A percentile compares a stretch with the other conserved stretches of the same genome.
phyloP scores from a whole-genome alignment of 2,888 invertebrate genomes.

The Xestia rhomboidea region DNA sequence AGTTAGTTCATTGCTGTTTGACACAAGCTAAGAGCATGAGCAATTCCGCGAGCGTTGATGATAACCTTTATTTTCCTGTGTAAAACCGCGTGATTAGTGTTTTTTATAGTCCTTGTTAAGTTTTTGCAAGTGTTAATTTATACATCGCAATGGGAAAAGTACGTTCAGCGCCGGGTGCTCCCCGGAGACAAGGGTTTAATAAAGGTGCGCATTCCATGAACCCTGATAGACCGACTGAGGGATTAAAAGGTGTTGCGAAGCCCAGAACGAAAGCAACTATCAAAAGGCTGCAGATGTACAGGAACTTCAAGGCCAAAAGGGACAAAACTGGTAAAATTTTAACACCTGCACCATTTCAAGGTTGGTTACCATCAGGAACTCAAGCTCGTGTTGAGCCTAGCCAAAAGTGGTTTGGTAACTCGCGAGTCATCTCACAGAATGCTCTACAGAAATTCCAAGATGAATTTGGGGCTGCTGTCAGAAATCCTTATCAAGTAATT shows the following conservation, averaged over 20 bases:
- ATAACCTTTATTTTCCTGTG: slow-evolving; percentile 58
- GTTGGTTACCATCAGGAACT: slow-evolving; percentile 96
- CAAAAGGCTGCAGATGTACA: slow-evolving; percentile 99
- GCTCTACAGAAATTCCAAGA: slow-evolving; percentile 97
- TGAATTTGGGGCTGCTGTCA: slow-evolving; percentile 97
- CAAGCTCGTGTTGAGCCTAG: slow-evolving; percentile 99
- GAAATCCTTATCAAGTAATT: slow-evolving; percentile 99
- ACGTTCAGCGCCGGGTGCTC: slow-evolving; percentile 93
- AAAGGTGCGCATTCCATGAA: slow-evolving; percentile 98
- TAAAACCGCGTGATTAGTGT: slow-evolving; percentile 52
- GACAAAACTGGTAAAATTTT: slow-evolving; percentile 97
- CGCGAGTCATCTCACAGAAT: slow-evolving; percentile 98
- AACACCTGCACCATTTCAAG: slow-evolving; percentile 98
- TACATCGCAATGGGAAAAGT: slow-evolving; percentile 93
- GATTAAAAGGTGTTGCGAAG: slow-evolving; percentile 95
- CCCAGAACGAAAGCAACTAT: slow-evolving; percentile 98
- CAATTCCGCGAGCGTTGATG: slow-evolving; percentile 52
- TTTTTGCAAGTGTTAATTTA: slow-evolving; percentile 32
- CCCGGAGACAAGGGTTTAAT: slow-evolving; percentile 96
- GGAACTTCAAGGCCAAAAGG: slow-evolving; percentile 98
- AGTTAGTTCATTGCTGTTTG: slow-evolving; percentile 60
- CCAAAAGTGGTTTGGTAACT: slow-evolving; percentile 99
- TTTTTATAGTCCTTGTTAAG: slow-evolving; percentile 47
- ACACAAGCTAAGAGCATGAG: slow-evolving; percentile 48
- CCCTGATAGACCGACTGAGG: slow-evolving; percentile 95